Evolutionary conservation across 2,797 vertebrate genomes (phyloP).

Genomic region (Cygnus olor): DNA sequence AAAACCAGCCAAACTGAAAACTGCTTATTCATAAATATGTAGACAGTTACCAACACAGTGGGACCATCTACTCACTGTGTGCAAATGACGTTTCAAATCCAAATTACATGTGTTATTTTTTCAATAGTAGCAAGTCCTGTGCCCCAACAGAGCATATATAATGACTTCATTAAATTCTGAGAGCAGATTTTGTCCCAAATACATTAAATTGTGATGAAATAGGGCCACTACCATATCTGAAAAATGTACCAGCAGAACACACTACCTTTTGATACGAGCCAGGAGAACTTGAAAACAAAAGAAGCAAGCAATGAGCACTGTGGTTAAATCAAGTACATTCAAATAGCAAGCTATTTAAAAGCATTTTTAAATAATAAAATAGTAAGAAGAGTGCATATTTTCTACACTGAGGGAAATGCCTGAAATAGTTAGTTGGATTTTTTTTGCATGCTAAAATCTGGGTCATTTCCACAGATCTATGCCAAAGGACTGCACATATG

Average conservation of each 20-base stretch:
- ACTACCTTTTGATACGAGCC: neutral
- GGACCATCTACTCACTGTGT: neutral
- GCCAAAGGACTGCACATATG: neutral
- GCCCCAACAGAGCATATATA: neutral
- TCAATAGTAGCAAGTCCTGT: neutral
- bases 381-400: neutral
- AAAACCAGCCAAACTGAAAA: neutral
- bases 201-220: neutral
- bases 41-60: neutral
- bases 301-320: neutral
- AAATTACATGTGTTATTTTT: neutral
- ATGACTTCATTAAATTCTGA: neutral
- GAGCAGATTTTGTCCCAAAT: neutral
- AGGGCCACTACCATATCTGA: neutral
- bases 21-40: neutral
- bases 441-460: neutral
- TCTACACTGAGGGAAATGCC: neutral
- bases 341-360: neutral
- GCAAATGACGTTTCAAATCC: neutral
- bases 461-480: neutral
- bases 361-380: neutral
- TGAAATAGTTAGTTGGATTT: neutral
- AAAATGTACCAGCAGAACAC: neutral
- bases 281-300: neutral
- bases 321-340: neutral